These are phyloP conservation scores for Sussaba pulchella DNA, from an alignment of 2,888 invertebrate genomes.

Conservation along the genomic window DNA sequence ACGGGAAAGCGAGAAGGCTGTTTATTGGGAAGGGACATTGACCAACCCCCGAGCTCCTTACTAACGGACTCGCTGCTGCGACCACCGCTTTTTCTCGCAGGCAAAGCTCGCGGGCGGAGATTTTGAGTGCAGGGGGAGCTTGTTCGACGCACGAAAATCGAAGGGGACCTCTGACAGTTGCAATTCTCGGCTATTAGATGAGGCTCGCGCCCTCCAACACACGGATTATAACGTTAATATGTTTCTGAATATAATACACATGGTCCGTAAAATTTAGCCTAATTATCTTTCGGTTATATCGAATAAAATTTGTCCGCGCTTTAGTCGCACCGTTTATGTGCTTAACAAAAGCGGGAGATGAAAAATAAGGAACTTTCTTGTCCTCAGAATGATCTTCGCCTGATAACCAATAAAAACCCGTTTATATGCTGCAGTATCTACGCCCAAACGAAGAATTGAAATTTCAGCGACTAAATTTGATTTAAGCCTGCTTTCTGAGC, in stretches of 20 bases:
- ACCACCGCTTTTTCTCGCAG: conserved; percentile 49
- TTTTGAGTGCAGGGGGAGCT: conserved; percentile 66
- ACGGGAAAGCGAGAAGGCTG: conserved; percentile 75
- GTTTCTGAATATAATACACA: conserved; percentile 54
- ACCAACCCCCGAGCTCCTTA: conserved; percentile 26
- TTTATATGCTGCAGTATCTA: no score
- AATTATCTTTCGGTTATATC: conserved; percentile 64
- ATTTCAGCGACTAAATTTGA: no score
- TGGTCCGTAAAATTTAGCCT: conserved; percentile 62
- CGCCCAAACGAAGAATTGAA: no score
- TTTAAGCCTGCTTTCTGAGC: no score
- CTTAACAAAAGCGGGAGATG: not conserved
- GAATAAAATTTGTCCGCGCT: conserved; percentile 37
- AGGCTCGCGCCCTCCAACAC: conserved; percentile 45
- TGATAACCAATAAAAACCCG: no score
- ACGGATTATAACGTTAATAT: conserved; percentile 67
- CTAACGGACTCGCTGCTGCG: conserved; percentile 56
- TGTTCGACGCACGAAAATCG: conserved; percentile 56
- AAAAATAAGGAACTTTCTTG: no score
- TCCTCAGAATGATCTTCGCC: no score
- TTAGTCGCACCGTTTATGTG: conserved; percentile 13
- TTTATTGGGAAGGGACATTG: conserved; percentile 19
- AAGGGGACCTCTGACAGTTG: conserved; percentile 55
- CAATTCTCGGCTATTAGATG: conserved; percentile 7
- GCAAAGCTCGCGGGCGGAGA: conserved; percentile 52